Percentiles rank a stretch among this genome's conserved stretches.
These are phyloP conservation scores for Oryzias dopingdopingensis DNA, from an alignment of 2,797 vertebrate species.

Conservation along the genomic window DNA sequence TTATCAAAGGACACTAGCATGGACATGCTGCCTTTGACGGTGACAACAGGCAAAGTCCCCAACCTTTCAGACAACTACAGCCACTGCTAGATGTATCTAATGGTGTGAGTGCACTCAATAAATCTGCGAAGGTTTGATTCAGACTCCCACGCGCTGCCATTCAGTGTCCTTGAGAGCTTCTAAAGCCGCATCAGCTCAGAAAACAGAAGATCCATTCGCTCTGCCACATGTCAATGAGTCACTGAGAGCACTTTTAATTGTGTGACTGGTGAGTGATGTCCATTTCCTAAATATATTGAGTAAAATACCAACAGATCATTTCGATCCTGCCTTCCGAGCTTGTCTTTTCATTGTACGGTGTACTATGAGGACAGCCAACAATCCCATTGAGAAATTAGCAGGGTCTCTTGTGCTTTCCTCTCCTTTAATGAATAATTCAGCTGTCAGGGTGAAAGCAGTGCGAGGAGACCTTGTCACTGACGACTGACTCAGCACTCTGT, in stretches of 20 bases:
- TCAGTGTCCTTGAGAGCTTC: slow-evolving; percentile 66
- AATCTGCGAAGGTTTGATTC: slow-evolving; percentile 64
- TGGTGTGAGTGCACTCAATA: slow-evolving; percentile 65
- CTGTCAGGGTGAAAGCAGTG: slow-evolving; percentile 67
- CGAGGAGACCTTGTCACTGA: slow-evolving; percentile 69
- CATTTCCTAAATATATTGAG: slow-evolving; percentile 50
- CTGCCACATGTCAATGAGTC: slow-evolving; percentile 47
- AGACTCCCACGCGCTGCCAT: slow-evolving; percentile 45
- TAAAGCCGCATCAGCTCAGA: slow-evolving; percentile 44
- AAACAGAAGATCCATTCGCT: slow-evolving; percentile 47
- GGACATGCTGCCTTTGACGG: slow-evolving; percentile 66
- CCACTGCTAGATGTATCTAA: slow-evolving; percentile 48
- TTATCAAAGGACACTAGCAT: slow-evolving; percentile 62
- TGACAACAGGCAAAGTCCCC: slow-evolving; percentile 73
- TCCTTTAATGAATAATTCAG: slow-evolving; percentile 76
- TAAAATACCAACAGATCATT: slow-evolving; percentile 51
- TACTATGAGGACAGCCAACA: slow-evolving; percentile 70
- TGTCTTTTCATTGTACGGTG: slow-evolving; percentile 39
- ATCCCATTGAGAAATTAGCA: slow-evolving; percentile 78
- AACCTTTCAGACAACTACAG: slow-evolving; percentile 61
- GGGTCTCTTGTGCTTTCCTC: slow-evolving; percentile 62
- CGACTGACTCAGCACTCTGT: slow-evolving; percentile 72
- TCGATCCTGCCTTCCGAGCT: slow-evolving; percentile 27
- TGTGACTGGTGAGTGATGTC: slow-evolving; percentile 32
- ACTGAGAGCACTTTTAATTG: slow-evolving; percentile 49